Evolutionary conservation across 2,888 invertebrate species (phyloP), one percentile per base, ranked within the genome.

Genomic region (Sympetrum striolatum): DNA sequence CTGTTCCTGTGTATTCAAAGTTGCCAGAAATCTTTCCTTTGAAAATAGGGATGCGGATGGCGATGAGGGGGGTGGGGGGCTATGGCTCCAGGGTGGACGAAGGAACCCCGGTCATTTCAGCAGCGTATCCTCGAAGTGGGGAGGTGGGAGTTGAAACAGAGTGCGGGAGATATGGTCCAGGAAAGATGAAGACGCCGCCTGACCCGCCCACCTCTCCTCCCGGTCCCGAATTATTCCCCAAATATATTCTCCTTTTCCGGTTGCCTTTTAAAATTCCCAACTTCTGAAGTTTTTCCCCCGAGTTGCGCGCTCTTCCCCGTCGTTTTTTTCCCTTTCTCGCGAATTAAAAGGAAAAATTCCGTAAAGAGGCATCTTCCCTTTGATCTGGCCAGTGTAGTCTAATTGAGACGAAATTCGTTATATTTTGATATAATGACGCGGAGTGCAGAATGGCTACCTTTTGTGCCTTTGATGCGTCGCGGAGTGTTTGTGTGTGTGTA

Each of bases 1-100:
- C 58, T 53, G 14, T 53, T 35, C 35, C 82, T 82, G 86, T 86
- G 86, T 86, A 86, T 86, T 86, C 86, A 86, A 86, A 86, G 86
- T 86, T 86, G 86, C 86, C 86, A 86, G 86, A 86, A 86, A 86
- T 86, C 86, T 86, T 86, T 64, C 86, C 86, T 86, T 86, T 86
- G 86, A 86, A 86, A 86, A 82, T 48, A 58, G 82, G 82, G 82
- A 53, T 82, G 58, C 82, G 82, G 82, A 82, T 82, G 82, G 31
- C 58, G 39, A 35, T 58, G 58, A 82, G 81, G 8, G 58, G 82
- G 82, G 82, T 48, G 31, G 5, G 25, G 37, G 80, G 39, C 37
- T 5, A 37, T 80, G 80, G 80, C 35, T 80, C 35, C 35, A 60
- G 60, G 60, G 86, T 60, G 86, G 86, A 39, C 60, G 86, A 64